Conservation (phyloP, 2,888 invertebrate genomes). For the Nemotelus nigrinus region DNA sequence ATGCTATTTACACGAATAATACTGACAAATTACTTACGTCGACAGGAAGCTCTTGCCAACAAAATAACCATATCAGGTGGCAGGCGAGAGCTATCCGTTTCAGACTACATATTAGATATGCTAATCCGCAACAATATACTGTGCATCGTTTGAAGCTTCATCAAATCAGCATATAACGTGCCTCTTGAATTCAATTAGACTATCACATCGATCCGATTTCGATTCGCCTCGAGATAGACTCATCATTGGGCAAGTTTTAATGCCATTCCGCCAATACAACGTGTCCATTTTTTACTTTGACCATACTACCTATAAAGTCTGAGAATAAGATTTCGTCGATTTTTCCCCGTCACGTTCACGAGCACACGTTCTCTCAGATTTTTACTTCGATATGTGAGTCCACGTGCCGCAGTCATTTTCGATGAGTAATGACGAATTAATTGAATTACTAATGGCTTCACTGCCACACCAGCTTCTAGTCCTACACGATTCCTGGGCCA, state of each 20-base stretch:
- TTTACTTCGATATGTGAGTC: not conserved
- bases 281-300: not conserved
- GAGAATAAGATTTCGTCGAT: constrained; percentile 1
- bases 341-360: not conserved
- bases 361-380: not conserved
- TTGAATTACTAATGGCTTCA: not conserved
- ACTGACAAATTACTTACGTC: too few relatives aligned
- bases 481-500: not conserved
- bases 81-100: too few relatives aligned
- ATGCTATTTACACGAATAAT: too few relatives aligned
- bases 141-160: too few relatives aligned
- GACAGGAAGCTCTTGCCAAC: too few relatives aligned
- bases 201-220: not conserved
- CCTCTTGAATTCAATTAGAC: too few relatives aligned
- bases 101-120: too few relatives aligned
- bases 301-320: not conserved
- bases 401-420: constrained; percentile 1
- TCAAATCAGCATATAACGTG: too few relatives aligned
- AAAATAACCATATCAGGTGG: too few relatives aligned
- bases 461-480: not conserved
- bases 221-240: not conserved
- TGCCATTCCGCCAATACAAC: not conserved
- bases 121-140: too few relatives aligned
- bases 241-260: not conserved
- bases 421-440: constrained; percentile 12